A percentile compares a stretch with the other conserved stretches of the same genome.
Conservation (phyloP, 2,888 invertebrate genomes). For the Ochropleura leucogaster region DNA sequence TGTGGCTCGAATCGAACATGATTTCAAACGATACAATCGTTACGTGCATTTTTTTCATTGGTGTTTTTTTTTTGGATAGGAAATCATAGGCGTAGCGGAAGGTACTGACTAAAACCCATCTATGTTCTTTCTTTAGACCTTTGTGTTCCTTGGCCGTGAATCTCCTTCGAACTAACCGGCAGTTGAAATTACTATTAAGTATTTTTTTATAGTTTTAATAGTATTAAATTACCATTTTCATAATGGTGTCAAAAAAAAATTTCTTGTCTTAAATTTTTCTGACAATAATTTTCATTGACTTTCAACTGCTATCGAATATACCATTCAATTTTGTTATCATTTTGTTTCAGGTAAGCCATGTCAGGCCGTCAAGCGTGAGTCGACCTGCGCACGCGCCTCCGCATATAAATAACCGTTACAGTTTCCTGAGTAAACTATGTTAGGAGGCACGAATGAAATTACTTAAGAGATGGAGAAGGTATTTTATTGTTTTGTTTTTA, state of each 20-base stretch:
- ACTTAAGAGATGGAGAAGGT: background rate
- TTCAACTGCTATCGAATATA: slow-evolving; percentile 1
- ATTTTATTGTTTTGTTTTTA: background rate
- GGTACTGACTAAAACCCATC: too few species aligned
- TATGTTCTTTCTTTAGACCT: too few species aligned
- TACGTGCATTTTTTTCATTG: background rate
- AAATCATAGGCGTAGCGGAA: too few species aligned
- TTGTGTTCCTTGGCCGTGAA: too few species aligned
- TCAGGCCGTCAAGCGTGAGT: slow-evolving; percentile 10
- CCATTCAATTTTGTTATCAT: slow-evolving; percentile 6
- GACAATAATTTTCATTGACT: background rate
- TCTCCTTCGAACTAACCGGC: too few species aligned
- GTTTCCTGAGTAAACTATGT: slow-evolving; percentile 24
- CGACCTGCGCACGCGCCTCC: slow-evolving; percentile 31
- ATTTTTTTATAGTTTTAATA: background rate
- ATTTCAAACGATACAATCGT: background rate
- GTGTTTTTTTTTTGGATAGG: too few species aligned
- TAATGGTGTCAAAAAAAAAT: too few species aligned
- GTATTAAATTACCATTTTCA: background rate
- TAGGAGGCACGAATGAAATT: background rate
- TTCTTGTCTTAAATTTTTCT: too few species aligned
- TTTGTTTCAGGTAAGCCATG: slow-evolving; percentile 58
- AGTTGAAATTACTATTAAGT: background rate
- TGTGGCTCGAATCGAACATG: background rate
- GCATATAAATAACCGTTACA: slow-evolving; percentile 23